Evolutionary conservation across 2,888 invertebrate genomes (phyloP).

Genomic region (Ferdinandea cuprea): DNA sequence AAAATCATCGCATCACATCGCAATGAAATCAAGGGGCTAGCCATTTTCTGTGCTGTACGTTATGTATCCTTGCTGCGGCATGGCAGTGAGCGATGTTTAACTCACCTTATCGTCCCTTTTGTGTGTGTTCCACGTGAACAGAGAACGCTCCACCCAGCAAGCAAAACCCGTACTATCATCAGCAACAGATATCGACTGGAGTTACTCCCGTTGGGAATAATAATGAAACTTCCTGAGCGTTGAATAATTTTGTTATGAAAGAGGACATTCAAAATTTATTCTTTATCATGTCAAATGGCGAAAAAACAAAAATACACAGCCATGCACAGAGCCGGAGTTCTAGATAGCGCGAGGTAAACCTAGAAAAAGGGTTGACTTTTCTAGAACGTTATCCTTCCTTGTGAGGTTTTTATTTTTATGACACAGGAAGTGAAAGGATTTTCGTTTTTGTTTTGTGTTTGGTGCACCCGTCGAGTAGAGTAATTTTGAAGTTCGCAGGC

Average conservation of each 20-base stretch:
- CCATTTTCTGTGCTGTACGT: not conserved
- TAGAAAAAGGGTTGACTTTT: slow-evolving; percentile 59
- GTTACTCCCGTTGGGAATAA: slow-evolving; percentile 63
- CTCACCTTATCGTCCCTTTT: slow-evolving; percentile 71
- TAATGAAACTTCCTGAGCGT: slow-evolving; percentile 62
- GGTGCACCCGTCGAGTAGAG: not conserved
- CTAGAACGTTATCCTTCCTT: slow-evolving; percentile 3
- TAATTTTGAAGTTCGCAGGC: slow-evolving; percentile 38
- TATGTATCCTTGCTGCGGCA: slow-evolving; percentile 26
- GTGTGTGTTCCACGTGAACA: slow-evolving; percentile 46
- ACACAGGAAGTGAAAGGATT: slow-evolving; percentile 11
- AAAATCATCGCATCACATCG: slow-evolving; percentile 48
- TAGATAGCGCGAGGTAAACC: slow-evolving; percentile 40
- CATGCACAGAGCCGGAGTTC: slow-evolving; percentile 24
- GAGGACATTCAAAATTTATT: slow-evolving; percentile 67
- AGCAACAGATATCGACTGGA: slow-evolving; percentile 68
- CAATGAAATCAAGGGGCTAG: slow-evolving; percentile 20
- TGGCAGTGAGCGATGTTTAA: slow-evolving; percentile 59
- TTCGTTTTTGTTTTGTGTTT: not conserved
- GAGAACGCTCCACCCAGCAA: not conserved
- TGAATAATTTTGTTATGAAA: slow-evolving; percentile 67
- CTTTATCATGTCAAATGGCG: slow-evolving; percentile 59
- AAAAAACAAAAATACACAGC: slow-evolving; percentile 7
- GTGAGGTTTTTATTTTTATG: slow-evolving; percentile 22
- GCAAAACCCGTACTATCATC: slow-evolving; percentile 36